Evolutionary conservation across 2,113 vertebrate species (phyloP).

Genomic region (Vulpes lagopus): DNA sequence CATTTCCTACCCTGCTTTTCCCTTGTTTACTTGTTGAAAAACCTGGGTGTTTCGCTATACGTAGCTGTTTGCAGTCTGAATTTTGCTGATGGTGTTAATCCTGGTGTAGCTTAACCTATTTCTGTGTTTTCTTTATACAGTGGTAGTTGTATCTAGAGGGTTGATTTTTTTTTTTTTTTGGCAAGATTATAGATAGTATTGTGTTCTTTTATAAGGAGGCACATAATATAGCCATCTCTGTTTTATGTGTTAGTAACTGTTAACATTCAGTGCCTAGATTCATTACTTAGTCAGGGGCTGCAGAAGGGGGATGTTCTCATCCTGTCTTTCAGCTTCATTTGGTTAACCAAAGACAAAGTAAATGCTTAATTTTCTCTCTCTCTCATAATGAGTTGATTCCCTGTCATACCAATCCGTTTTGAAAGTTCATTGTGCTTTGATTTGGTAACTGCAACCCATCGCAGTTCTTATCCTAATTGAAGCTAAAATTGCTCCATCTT

Average conservation of each 20-base stretch:
- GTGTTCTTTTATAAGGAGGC: background rate
- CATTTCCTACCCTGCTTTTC: background rate
- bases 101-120: background rate
- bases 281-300: background rate
- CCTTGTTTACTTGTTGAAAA: background rate
- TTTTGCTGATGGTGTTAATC: background rate
- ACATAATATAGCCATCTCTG: background rate
- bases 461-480: background rate
- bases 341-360: background rate
- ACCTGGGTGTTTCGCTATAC: background rate
- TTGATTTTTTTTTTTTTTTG: background rate
- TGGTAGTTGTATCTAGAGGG: background rate
- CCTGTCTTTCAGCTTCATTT: background rate
- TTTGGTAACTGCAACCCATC: background rate
- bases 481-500: background rate
- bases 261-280: background rate
- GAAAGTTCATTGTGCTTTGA: background rate
- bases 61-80: background rate
- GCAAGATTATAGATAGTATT: background rate
- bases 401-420: background rate
- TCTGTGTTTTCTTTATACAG: background rate
- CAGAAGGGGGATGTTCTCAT: background rate
- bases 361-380: background rate
- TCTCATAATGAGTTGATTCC: background rate
- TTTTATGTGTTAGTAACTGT: background rate